phyloP scores from a whole-genome alignment of 92 coral and sea anemone genomes.

The Galaxea fascicularis region DNA sequence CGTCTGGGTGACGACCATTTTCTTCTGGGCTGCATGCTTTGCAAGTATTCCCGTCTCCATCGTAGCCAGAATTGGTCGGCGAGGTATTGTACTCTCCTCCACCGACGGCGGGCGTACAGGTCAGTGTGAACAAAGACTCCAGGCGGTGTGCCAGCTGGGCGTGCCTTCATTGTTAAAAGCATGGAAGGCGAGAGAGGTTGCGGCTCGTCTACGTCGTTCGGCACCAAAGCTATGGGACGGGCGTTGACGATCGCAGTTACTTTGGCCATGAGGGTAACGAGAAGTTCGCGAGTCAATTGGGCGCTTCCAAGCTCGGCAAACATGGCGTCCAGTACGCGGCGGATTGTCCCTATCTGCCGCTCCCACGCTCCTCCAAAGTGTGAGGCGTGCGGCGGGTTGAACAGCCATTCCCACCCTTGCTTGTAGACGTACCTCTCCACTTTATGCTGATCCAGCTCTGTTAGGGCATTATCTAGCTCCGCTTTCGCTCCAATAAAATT shows the following conservation, averaged over 20 bases:
- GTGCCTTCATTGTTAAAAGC: constrained; percentile 43
- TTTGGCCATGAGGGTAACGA: constrained; percentile 30
- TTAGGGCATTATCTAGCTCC: constrained; percentile 8
- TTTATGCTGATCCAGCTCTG: constrained; percentile 21
- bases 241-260: constrained; percentile 36
- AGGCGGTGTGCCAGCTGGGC: constrained; percentile 43
- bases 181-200: constrained; percentile 39
- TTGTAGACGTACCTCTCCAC: not conserved
- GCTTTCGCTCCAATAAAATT: constrained; percentile 8
- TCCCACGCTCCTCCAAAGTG: constrained; percentile 39
- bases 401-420: constrained; percentile 18
- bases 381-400: no score
- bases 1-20: constrained; percentile 33
- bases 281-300: constrained; percentile 18
- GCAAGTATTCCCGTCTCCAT: constrained; percentile 54
- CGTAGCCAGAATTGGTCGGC: constrained; percentile 57
- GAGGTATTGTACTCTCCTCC: constrained; percentile 57
- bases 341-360: constrained; percentile 24
- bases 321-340: constrained; percentile 4
- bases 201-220: constrained; percentile 36
- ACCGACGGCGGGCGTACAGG: constrained; percentile 38
- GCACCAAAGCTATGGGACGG: constrained; percentile 28
- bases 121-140: constrained; percentile 40
- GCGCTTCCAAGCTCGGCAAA: constrained; percentile 24
- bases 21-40: constrained; percentile 37